These are phyloP conservation scores for Otolemur crassicaudatus DNA, from an alignment of 2,797 vertebrate genomes.

Conservation along the genomic window DNA sequence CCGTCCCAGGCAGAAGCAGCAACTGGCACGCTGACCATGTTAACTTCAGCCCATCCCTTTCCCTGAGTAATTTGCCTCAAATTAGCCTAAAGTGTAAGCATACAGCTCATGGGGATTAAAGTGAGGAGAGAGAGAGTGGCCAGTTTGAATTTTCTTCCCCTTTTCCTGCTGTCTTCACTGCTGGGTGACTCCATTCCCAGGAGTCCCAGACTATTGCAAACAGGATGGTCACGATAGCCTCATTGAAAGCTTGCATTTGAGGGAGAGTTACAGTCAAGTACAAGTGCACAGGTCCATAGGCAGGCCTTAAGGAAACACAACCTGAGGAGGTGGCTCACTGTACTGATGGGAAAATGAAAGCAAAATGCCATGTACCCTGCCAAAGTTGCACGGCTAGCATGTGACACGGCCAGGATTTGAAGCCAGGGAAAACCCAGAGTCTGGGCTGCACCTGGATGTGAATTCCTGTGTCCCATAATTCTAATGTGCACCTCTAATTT, in stretches of 20 bases:
- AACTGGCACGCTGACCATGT: background rate
- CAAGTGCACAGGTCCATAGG: background rate
- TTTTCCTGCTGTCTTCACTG: background rate
- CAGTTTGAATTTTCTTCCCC: background rate
- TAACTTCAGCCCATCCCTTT: background rate
- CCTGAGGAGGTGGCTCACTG: background rate
- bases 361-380: background rate
- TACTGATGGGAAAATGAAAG: background rate
- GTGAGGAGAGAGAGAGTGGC: too few species aligned
- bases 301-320: background rate
- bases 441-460: background rate
- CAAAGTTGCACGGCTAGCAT: background rate
- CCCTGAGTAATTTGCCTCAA: background rate
- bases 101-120: background rate
- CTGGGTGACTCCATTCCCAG: background rate
- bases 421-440: background rate
- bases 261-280: background rate
- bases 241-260: background rate
- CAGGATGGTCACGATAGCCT: background rate
- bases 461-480: background rate
- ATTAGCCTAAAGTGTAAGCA: background rate
- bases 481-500: background rate
- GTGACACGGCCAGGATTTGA: background rate
- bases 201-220: background rate
- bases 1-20: background rate